phyloP scores from a whole-genome alignment of 2,797 vertebrate genomes.

The Anableps anableps region DNA sequence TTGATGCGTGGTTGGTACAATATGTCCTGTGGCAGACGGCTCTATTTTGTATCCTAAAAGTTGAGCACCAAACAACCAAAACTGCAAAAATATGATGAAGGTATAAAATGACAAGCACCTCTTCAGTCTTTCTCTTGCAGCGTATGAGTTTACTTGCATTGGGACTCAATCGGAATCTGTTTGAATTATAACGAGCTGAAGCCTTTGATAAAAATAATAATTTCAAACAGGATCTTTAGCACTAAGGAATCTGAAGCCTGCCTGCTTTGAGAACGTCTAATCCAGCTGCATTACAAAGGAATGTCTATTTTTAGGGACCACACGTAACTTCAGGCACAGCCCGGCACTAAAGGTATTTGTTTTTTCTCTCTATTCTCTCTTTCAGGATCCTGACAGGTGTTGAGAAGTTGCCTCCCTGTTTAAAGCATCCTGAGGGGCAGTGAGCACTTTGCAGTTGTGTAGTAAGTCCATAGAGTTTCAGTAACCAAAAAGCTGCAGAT shows the following conservation, averaged over 20 bases:
- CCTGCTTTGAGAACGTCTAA: conserved; percentile 26
- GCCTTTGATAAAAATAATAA: conserved; percentile 4
- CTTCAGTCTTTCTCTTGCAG: background rate
- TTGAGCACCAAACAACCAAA: background rate
- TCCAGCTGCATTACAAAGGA: conserved; percentile 27
- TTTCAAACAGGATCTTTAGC: conserved; percentile 4
- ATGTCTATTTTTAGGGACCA: conserved; percentile 54
- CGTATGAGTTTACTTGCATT: too few species aligned
- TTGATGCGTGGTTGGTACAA: background rate
- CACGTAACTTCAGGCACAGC: conserved; percentile 44
- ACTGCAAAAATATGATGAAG: background rate
- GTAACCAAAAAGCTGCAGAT: conserved; percentile 26
- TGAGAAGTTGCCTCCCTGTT: conserved; percentile 54
- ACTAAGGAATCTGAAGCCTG: conserved; percentile 6
- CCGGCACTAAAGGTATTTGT: conserved; percentile 38
- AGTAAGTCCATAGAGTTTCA: conserved; percentile 57
- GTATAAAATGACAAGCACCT: background rate
- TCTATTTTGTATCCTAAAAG: background rate
- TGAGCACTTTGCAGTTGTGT: conserved; percentile 60
- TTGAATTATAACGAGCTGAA: background rate
- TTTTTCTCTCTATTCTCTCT: conserved; percentile 53
- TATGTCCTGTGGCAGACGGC: background rate
- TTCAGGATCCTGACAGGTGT: conserved; percentile 62
- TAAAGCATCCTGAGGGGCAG: conserved; percentile 51
- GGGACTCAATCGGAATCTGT: too few species aligned